phyloP scores from a whole-genome alignment of 2,797 vertebrate species.

The Hypotaenidia okinawae region DNA sequence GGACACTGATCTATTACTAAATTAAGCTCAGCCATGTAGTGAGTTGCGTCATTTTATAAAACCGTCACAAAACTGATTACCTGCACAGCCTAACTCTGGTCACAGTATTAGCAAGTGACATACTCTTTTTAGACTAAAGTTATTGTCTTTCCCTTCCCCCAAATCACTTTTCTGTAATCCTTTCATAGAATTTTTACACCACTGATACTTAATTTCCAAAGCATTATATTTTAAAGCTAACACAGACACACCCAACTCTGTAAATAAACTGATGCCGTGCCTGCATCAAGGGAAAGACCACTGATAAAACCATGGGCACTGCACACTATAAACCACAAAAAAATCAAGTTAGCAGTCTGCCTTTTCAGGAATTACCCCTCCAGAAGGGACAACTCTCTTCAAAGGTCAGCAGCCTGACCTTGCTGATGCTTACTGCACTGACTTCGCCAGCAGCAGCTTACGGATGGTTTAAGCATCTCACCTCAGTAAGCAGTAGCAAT shows the following conservation, averaged over 20 bases:
- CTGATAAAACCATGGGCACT: neutral
- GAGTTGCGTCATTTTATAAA: constrained; percentile 1
- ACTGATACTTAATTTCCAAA: neutral
- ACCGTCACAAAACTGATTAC: neutral
- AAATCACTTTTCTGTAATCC: neutral
- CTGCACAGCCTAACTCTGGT: neutral
- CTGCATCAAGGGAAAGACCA: accelerated
- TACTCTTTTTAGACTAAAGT: neutral
- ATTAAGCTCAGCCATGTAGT: neutral
- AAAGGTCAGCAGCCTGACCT: constrained; percentile 20
- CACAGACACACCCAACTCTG: neutral
- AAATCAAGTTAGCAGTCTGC: neutral
- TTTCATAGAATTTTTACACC: neutral
- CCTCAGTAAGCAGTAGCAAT: neutral
- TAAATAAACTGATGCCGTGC: neutral
- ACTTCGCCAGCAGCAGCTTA: neutral
- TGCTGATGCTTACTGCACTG: neutral
- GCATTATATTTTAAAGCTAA: neutral
- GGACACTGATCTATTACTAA: constrained; percentile 44
- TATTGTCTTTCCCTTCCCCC: neutral
- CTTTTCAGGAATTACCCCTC: neutral
- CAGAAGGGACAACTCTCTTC: neutral
- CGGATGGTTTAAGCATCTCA: neutral
- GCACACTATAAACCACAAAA: neutral
- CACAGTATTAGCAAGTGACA: neutral